A percentile compares a stretch with the other conserved stretches of the same genome.
phyloP scores from a whole-genome alignment of 2,113 vertebrate species.

The Coptodon bakossiorum region DNA sequence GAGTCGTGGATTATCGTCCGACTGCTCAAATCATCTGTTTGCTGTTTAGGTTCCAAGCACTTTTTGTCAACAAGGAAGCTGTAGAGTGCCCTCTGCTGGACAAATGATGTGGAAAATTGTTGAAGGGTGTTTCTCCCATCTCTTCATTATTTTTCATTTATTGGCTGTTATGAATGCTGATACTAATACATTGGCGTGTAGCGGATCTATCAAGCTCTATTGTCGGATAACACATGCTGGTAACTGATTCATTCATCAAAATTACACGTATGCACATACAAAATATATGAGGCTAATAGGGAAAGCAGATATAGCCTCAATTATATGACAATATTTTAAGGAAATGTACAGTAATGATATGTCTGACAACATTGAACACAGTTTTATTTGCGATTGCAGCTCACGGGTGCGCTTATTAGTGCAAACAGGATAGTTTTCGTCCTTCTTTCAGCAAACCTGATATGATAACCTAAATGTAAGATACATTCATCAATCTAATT shows the following conservation, averaged over 20 bases:
- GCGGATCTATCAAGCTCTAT: neutral
- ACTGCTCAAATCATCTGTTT: neutral
- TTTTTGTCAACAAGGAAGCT: neutral
- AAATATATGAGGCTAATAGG: neutral
- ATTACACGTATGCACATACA: neutral
- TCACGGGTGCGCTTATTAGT: neutral
- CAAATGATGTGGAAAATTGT: neutral
- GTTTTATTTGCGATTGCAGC: neutral
- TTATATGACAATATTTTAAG: neutral
- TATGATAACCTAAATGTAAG: neutral
- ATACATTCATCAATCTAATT: neutral
- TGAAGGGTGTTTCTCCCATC: neutral
- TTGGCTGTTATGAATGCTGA: neutral
- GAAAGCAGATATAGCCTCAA: neutral
- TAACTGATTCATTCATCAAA: neutral
- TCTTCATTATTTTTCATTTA: neutral
- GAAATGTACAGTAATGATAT: neutral
- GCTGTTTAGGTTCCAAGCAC: neutral
- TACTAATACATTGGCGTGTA: neutral
- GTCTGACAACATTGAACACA: neutral
- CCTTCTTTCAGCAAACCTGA: neutral
- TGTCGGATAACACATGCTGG: neutral
- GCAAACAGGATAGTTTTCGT: neutral
- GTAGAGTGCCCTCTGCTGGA: neutral
- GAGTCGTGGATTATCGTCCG: neutral